Evolutionary conservation across 1,140 invertebrate species (phyloP).

Genomic region (Acromyrmex echinatior): DNA sequence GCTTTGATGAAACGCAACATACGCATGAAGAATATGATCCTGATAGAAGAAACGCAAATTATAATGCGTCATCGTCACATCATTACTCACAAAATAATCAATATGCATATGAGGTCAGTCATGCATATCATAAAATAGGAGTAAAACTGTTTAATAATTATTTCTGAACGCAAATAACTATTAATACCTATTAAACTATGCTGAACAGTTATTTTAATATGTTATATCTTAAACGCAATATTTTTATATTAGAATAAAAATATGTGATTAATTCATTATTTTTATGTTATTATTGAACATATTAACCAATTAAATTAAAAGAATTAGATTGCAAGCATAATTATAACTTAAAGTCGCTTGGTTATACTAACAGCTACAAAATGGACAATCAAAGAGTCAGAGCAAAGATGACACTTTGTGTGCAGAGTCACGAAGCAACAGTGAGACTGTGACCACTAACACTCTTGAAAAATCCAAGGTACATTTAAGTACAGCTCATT

Average conservation of each 20-base stretch:
- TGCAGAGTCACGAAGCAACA: constrained; percentile 76
- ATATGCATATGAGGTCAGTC: constrained; percentile 83
- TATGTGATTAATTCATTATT: constrained; percentile 24
- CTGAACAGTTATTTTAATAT: constrained; percentile 19
- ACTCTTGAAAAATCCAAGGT: constrained; percentile 79
- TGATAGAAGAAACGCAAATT: constrained; percentile 86
- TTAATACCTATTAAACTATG: constrained; percentile 13
- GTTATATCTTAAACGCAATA: constrained; percentile 43
- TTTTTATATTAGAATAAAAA: constrained; percentile 40
- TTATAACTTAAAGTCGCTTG: constrained; percentile 48
- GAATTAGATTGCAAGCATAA: constrained; percentile 44
- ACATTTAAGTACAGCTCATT: constrained; percentile 47
- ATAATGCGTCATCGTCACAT: constrained; percentile 82
- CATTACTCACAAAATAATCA: constrained; percentile 84
- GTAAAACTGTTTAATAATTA: constrained; percentile 47
- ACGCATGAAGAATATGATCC: constrained; percentile 82
- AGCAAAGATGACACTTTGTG: constrained; percentile 75
- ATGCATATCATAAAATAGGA: constrained; percentile 18
- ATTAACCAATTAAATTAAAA: constrained; percentile 50
- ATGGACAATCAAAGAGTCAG: constrained; percentile 78
- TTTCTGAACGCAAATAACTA: constrained; percentile 25
- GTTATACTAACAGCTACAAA: constrained; percentile 77
- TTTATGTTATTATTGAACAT: constrained; percentile 36
- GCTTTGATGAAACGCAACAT: constrained; percentile 80
- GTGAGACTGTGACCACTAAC: constrained; percentile 76